phyloP scores from a whole-genome alignment of 1,140 invertebrate genomes.

The Semibalanus balanoides region DNA sequence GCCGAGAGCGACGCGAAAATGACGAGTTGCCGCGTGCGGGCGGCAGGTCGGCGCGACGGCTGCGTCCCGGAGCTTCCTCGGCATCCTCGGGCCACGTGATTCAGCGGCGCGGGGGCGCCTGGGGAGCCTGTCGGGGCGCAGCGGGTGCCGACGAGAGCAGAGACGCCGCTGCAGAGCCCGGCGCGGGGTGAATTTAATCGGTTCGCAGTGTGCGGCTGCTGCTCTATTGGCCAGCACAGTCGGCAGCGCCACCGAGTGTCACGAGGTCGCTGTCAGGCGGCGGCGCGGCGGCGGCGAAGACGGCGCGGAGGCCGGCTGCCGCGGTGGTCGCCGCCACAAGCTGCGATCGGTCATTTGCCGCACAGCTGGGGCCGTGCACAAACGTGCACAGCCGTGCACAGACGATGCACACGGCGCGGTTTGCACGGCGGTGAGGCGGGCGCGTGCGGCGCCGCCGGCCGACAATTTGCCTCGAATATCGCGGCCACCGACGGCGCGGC shows the following conservation, averaged over 20 bases:
- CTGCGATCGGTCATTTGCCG: background rate
- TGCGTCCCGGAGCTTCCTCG: too few species aligned
- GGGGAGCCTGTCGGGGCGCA: too few species aligned
- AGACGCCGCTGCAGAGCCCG: too few species aligned
- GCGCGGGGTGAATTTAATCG: too few species aligned
- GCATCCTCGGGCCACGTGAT: too few species aligned
- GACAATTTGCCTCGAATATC: background rate
- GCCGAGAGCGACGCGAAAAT: background rate
- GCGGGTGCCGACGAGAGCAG: too few species aligned
- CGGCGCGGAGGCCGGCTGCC: too few species aligned
- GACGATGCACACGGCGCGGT: background rate
- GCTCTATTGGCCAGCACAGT: background rate
- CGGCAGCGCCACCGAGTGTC: background rate
- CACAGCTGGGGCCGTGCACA: background rate
- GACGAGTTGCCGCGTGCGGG: background rate
- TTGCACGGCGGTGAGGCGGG: background rate
- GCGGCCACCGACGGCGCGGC: background rate
- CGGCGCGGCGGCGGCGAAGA: too few species aligned
- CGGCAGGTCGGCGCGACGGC: too few species aligned
- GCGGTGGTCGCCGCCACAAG: too few species aligned
- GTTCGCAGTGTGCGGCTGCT: background rate
- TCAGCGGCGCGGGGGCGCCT: too few species aligned
- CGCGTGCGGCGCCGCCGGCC: too few species aligned
- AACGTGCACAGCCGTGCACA: background rate
- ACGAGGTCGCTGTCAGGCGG: background rate